Evolutionary conservation across 2,888 invertebrate genomes (phyloP).

Genomic region (Pasiphila rectangulata): DNA sequence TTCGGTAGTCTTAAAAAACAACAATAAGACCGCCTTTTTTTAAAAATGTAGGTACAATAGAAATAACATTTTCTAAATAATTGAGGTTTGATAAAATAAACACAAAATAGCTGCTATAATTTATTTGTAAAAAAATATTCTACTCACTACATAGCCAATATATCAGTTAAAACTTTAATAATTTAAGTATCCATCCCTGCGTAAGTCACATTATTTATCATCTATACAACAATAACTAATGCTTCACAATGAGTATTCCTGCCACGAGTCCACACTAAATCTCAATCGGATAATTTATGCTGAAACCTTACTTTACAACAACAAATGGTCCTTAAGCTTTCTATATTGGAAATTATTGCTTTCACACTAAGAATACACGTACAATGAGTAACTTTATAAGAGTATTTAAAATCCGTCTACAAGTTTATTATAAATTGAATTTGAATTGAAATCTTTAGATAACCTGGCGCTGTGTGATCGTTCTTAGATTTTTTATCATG

Average conservation of each 20-base stretch:
- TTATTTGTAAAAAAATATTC: constrained; percentile 87
- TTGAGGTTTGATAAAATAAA: constrained; percentile 4
- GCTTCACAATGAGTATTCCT: constrained; percentile 79
- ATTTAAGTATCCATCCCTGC: constrained; percentile 82
- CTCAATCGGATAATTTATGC: constrained; percentile 76
- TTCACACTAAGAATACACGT: constrained; percentile 43
- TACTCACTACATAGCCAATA: constrained; percentile 85
- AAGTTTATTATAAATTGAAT: constrained; percentile 37
- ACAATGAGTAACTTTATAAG: constrained; percentile 19
- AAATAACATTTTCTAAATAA: too few relatives aligned
- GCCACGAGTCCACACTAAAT: constrained; percentile 56
- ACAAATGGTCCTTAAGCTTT: constrained; percentile 74
- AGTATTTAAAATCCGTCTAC: constrained; percentile 40
- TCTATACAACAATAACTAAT: constrained; percentile 79
- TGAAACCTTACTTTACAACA: constrained; percentile 70
- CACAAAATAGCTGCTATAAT: constrained; percentile 77
- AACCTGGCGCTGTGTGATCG: constrained; percentile 23
- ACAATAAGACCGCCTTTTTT: too few relatives aligned
- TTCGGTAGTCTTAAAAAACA: too few relatives aligned
- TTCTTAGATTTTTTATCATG: constrained; percentile 7
- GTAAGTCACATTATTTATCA: constrained; percentile 81
- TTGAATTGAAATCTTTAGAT: constrained; percentile 40
- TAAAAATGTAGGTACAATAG: too few relatives aligned
- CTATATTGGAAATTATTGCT: constrained; percentile 66
- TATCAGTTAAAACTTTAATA: constrained; percentile 82